Evolutionary conservation across 2,888 invertebrate genomes (phyloP).

Genomic region (Pseudolycoriella hygida): DNA sequence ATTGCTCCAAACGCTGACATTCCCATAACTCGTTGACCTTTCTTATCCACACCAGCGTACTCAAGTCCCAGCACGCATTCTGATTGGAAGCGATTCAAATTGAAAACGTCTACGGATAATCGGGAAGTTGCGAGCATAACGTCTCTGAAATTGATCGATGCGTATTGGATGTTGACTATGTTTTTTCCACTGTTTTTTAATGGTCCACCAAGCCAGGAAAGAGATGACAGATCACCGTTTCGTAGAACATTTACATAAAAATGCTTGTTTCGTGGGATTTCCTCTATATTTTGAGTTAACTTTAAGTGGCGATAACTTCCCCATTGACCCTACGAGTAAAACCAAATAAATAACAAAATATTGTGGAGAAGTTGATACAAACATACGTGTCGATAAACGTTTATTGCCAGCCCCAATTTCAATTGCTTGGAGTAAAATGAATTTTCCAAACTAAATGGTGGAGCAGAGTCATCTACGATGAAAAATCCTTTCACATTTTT

Average conservation of each 20-base stretch:
- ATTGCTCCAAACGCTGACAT: constrained; percentile 34
- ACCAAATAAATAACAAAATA: neutral
- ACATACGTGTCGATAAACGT: constrained; percentile 48
- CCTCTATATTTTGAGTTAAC: constrained; percentile 31
- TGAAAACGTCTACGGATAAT: constrained; percentile 64
- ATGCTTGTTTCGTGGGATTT: constrained; percentile 36
- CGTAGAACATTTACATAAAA: constrained; percentile 59
- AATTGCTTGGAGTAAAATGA: constrained; percentile 48
- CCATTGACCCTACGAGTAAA: constrained; percentile 33
- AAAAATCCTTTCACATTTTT: constrained; percentile 32
- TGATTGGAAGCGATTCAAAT: constrained; percentile 40
- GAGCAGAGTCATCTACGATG: constrained; percentile 1
- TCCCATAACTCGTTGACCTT: constrained; percentile 47
- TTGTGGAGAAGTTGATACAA: constrained; percentile 13
- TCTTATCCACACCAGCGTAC: constrained; percentile 38
- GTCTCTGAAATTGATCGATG: constrained; percentile 84
- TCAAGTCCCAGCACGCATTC: constrained; percentile 53
- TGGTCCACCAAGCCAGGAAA: constrained; percentile 62
- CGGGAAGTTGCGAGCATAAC: constrained; percentile 88
- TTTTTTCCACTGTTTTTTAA: constrained; percentile 36
- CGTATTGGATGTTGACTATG: constrained; percentile 43
- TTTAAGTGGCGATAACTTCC: constrained; percentile 72
- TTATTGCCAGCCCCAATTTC: constrained; percentile 57
- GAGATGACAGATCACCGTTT: constrained; percentile 70
- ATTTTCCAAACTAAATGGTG: constrained; percentile 2